Conservation (phyloP, 1,140 invertebrate genomes). For the Ceratoteleas bidentatus region DNA sequence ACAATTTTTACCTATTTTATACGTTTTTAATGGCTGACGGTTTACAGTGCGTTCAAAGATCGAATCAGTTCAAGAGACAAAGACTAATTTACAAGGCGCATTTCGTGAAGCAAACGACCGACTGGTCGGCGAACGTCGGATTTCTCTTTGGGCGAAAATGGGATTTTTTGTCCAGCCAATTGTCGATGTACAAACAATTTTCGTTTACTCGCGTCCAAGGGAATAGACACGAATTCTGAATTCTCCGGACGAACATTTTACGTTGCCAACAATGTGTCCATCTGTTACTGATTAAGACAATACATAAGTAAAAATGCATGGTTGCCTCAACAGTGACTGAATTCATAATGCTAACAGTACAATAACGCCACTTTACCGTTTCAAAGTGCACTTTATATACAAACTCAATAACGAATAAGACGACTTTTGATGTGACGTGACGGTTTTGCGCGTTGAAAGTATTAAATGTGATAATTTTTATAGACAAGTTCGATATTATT, state of each 20-base stretch:
- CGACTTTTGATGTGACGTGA: slow-evolving; percentile 24
- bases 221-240: slow-evolving; percentile 1
- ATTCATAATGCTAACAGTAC: slow-evolving; percentile 37
- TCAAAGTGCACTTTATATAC: slow-evolving; percentile 54
- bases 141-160: slow-evolving; percentile 46
- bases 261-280: slow-evolving; percentile 18
- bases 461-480: slow-evolving; percentile 63
- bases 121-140: not conserved
- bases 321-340: slow-evolving; percentile 17
- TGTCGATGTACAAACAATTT: not conserved
- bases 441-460: slow-evolving; percentile 46
- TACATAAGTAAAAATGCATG: slow-evolving; percentile 25
- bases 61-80: slow-evolving; percentile 39
- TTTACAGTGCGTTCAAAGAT: slow-evolving; percentile 28
- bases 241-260: slow-evolving; percentile 17
- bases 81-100: slow-evolving; percentile 51
- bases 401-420: slow-evolving; percentile 27
- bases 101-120: slow-evolving; percentile 20
- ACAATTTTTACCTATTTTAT: slow-evolving; percentile 48
- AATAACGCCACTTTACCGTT: slow-evolving; percentile 37
- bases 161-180: slow-evolving; percentile 48
- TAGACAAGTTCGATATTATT: slow-evolving; percentile 58
- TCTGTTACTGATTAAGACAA: slow-evolving; percentile 2
- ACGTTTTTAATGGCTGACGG: slow-evolving; percentile 41
- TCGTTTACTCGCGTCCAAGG: slow-evolving; percentile 3